Evolutionary conservation across 2,888 invertebrate genomes (phyloP), one percentile per base, ranked within the genome.

Genomic region (Colletes collaris): DNA sequence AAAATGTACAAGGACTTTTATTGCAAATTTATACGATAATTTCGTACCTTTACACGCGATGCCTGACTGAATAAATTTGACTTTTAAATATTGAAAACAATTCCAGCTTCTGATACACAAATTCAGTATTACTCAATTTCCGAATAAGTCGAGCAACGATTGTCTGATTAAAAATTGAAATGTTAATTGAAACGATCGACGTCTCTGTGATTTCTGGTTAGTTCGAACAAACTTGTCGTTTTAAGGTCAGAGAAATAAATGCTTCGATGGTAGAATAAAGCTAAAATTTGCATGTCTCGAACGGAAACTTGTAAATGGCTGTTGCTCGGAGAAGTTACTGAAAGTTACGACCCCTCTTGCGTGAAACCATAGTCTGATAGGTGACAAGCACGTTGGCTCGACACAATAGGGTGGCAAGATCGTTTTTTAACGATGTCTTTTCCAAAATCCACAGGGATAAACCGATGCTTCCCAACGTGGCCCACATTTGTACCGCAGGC

Each of bases 401-500:
- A 50, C 77, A 50, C 55, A 60, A 69, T 53, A 59, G 65, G 56
- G 52, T 6, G 62, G 10, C 55, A 13, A 46, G 71, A 70, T 81
- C 78, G 73, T 71, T 76, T 69, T 81, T 72, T 84, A 79, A 79
- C 67, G 56, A 70, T 53, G 53, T 63, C 75, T 62, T 67, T 46
- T 49, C 55, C 11, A 50, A 70, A 73, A 77, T 49, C 67, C 64
- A 19, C 5, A 55, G 63, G 66, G 72, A 79, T 71, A 49, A 63
- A 75, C 53, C 19, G 59, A 37, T 50, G 59, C 64, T 62, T 52
- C 44, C n/a, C 49, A 58, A 65, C 73, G n/a, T 19, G 53, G 27
- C 7, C 44, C 71, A 70, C 81, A 81, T 83, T 83, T 81, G 69
- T 79, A 70, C 76, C 69, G 59, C 69, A 53, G 83, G 68, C 62